These are phyloP conservation scores for Drosophila kanekoi DNA, from an alignment of 2,888 invertebrate species.

Conservation along the genomic window DNA sequence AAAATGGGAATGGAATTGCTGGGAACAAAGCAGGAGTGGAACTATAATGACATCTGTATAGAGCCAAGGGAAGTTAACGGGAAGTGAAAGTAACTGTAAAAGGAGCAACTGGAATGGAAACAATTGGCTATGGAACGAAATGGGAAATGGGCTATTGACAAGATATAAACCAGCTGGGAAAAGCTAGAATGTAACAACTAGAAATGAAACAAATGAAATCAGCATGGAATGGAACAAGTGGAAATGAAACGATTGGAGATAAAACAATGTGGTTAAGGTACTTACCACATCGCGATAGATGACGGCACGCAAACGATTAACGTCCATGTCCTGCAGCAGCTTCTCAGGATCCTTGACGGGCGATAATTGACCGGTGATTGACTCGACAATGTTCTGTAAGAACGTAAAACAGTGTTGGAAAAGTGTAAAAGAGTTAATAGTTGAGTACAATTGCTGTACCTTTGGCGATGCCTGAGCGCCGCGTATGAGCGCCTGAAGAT, in stretches of 20 bases:
- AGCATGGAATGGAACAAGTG: neutral
- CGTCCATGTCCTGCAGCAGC: slow-evolving; percentile 99
- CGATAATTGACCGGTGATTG: slow-evolving; percentile 93
- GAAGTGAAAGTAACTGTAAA: neutral
- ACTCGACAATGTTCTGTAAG: slow-evolving; percentile 92
- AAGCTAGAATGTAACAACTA: too few species aligned
- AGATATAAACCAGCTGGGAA: too few species aligned
- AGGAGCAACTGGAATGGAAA: neutral
- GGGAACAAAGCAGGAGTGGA: too few species aligned
- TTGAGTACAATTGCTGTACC: slow-evolving; percentile 85
- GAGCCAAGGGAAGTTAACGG: too few species aligned
- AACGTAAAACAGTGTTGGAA: neutral
- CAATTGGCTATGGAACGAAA: neutral
- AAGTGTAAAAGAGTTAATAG: too few species aligned
- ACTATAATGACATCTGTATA: too few species aligned
- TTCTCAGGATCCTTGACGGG: slow-evolving; percentile 98
- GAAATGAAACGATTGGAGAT: neutral
- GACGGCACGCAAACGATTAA: slow-evolving; percentile 98
- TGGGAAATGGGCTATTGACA: too few species aligned
- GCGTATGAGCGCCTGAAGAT: slow-evolving; percentile 92
- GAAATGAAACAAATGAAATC: too few species aligned
- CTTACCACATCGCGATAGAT: slow-evolving; percentile 99
- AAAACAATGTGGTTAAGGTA: slow-evolving; percentile 45
- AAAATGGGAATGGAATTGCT: too few species aligned
- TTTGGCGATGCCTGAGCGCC: slow-evolving; percentile 94